phyloP scores from a whole-genome alignment of 2,113 vertebrate species.

The Desmodus rotundus region DNA sequence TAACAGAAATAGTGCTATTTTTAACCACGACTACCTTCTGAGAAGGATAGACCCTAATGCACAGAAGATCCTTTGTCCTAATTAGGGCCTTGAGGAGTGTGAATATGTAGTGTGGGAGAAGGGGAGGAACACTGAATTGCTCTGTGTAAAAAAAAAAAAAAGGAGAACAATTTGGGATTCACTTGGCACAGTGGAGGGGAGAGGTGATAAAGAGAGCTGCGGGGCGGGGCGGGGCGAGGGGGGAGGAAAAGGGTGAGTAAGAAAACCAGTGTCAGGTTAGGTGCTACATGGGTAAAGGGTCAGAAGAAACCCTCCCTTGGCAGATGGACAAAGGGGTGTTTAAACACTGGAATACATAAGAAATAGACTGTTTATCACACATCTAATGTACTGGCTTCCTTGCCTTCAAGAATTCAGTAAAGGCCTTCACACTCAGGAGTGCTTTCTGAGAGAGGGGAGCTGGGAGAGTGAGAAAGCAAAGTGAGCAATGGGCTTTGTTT shows the following conservation, averaged over 20 bases:
- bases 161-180: not conserved
- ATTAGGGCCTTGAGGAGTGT: not conserved
- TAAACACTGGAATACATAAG: not conserved
- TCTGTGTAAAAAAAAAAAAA: not conserved
- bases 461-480: not conserved
- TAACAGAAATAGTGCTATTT: not conserved
- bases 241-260: not conserved
- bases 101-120: not conserved
- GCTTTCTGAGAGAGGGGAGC: not conserved
- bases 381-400: not conserved
- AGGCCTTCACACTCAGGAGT: not conserved
- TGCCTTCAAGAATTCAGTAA: not conserved
- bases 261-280: not conserved
- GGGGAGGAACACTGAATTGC: not conserved
- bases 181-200: not conserved
- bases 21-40: not conserved
- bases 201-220: not conserved
- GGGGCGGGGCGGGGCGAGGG: not conserved
- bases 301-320: not conserved
- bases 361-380: not conserved
- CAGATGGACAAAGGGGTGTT: not conserved
- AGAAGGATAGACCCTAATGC: not conserved
- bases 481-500: not conserved
- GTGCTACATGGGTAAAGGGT: not conserved
- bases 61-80: not conserved